Evolutionary conservation across 2,113 vertebrate genomes (phyloP), one percentile per base, ranked within the genome.

Genomic region (Macroglossus sobrinus): DNA sequence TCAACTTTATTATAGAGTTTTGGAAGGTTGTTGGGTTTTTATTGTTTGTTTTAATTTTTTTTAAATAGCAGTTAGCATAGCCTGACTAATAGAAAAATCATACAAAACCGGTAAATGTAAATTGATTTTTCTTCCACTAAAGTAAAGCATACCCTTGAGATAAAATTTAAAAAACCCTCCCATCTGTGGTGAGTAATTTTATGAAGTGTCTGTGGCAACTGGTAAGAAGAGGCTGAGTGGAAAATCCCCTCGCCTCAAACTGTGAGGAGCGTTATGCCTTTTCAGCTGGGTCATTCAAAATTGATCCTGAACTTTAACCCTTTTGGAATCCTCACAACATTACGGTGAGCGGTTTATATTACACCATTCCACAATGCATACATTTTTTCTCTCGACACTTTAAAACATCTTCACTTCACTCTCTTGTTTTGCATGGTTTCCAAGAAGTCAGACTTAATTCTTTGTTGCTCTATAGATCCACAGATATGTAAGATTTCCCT

Each of bases 171-270:
- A 89, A 85, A 75, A 38, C 43, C 69, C 33, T 96, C 63, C 33
- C 78, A 85, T 57, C n/a, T 74, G 74, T 53, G 84, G 53, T 94
- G 78, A 97, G 68, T 93, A 86, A 96, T 96, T 97, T 96, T 95
- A 96, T 90, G 63, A 96, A 89, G 95, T 84, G 79, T 4, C 33
- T 86, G 35, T 86, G 86, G 87, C 68, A 78, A 50, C 45, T 85
- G 92, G 24, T 81, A 85, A 55, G 57, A 85, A 76, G 40, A 93
- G 68, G 24, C 40, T 2, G 4, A 71, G 12, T 76, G 96, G 92
- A 93, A 97, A 95, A 64, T 50, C 19, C 28, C 33, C 40, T 69
- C 55, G 35, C 64, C 47, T 47, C 30, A 10, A 24, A 45, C 53
- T 94, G 45, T 81, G 75, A 86, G 69, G 1, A 18, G 35, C 5